Percentiles rank a stretch among this genome's conserved stretches.
Conservation (phyloP, 2,113 vertebrate species). For the Misgurnus mizolepis region DNA sequence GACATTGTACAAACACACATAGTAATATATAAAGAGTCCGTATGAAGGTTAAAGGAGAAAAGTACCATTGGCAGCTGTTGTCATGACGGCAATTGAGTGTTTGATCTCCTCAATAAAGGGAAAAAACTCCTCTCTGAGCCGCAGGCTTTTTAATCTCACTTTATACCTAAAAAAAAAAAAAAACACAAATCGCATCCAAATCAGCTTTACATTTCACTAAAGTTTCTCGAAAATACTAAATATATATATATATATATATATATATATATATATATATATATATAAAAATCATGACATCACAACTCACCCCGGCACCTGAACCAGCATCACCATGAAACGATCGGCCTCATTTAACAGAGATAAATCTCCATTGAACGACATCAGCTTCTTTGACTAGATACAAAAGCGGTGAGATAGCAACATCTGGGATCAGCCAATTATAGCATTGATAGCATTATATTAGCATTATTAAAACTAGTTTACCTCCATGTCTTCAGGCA, state of each 20-base stretch:
- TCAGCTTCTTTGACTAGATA: slow-evolving; percentile 73
- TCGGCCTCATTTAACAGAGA: slow-evolving; percentile 73
- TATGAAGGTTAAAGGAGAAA: not conserved
- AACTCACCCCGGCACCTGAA: slow-evolving; percentile 74
- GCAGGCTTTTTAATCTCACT: slow-evolving; percentile 71
- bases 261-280: too few relatives aligned
- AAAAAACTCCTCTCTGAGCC: slow-evolving; percentile 80
- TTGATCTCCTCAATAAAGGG: slow-evolving; percentile 74
- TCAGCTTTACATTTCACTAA: not conserved
- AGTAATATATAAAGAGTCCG: not conserved
- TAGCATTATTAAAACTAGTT: not conserved
- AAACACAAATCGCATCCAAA: not conserved
- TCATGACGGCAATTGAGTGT: slow-evolving; percentile 71
- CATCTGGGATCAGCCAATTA: not conserved
- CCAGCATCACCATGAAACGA: slow-evolving; percentile 76
- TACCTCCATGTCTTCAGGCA: slow-evolving; percentile 80
- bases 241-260: too few relatives aligned
- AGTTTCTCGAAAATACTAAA: too few relatives aligned
- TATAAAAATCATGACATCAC: not conserved
- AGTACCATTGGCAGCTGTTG: slow-evolving; percentile 74
- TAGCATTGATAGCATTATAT: not conserved
- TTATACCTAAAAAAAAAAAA: slow-evolving; percentile 67
- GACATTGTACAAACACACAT: not conserved
- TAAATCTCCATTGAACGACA: slow-evolving; percentile 68
- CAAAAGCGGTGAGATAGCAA: not conserved